Percentiles rank a stretch among this genome's conserved stretches.
These are phyloP conservation scores for Etia nguti DNA, from an alignment of 2,113 vertebrate species.

Conservation along the genomic window DNA sequence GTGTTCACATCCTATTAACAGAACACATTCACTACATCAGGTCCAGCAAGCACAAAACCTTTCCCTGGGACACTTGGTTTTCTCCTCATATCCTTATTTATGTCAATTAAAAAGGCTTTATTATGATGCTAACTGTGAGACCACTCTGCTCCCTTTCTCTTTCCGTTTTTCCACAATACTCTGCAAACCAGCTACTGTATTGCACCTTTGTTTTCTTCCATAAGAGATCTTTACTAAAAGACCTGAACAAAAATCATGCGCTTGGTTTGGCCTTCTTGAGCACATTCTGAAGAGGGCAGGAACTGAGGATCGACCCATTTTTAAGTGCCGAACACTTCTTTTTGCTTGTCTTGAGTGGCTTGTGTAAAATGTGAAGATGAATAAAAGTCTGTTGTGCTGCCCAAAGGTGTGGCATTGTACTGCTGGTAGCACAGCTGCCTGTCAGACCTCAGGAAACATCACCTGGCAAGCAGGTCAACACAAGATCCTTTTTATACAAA, in stretches of 20 bases:
- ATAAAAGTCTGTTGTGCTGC: slow-evolving; percentile 47
- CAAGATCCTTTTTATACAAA: neutral
- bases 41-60: slow-evolving; percentile 59
- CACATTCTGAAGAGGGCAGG: slow-evolving; percentile 53
- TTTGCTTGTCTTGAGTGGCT: slow-evolving; percentile 51
- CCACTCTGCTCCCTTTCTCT: slow-evolving; percentile 11
- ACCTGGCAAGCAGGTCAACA: slow-evolving; percentile 46
- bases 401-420: slow-evolving; percentile 53
- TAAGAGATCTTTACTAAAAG: slow-evolving; percentile 36
- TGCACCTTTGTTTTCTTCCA: slow-evolving; percentile 54
- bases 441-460: slow-evolving; percentile 28
- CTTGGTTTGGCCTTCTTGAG: slow-evolving; percentile 46
- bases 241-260: slow-evolving; percentile 48
- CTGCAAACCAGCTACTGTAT: slow-evolving; percentile 46
- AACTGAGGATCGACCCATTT: slow-evolving; percentile 44
- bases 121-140: slow-evolving; percentile 70
- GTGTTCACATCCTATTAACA: slow-evolving; percentile 67
- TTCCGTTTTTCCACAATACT: neutral
- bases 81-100: slow-evolving; percentile 57
- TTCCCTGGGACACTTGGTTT: slow-evolving; percentile 45
- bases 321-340: slow-evolving; percentile 51
- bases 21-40: slow-evolving; percentile 53
- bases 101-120: slow-evolving; percentile 62
- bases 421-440: slow-evolving; percentile 52
- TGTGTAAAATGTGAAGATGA: slow-evolving; percentile 44